phyloP scores from a whole-genome alignment of 2,888 invertebrate genomes.

The Lacanobia wlatinum region DNA sequence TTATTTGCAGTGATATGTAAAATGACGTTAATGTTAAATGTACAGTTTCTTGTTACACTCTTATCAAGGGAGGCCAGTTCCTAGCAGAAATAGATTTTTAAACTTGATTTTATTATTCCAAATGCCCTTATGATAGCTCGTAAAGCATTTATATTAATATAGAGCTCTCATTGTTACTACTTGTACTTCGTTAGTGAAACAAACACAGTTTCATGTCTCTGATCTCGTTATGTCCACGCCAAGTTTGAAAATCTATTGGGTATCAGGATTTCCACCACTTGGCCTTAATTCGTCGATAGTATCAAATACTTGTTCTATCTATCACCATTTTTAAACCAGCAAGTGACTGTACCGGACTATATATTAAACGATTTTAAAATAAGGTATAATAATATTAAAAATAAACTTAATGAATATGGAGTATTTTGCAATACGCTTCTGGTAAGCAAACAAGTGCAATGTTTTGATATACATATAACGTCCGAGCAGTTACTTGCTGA shows the following conservation, averaged over 20 bases:
- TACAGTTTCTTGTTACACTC: constrained; percentile 50
- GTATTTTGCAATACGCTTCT: constrained; percentile 68
- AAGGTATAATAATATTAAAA: constrained; percentile 63
- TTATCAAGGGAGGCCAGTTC: constrained; percentile 21
- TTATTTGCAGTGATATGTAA: constrained; percentile 58
- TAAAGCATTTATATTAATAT: constrained; percentile 37
- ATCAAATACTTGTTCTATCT: constrained; percentile 42
- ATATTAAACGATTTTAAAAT: constrained; percentile 60
- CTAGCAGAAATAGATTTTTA: constrained; percentile 31
- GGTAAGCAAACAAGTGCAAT: constrained; percentile 67
- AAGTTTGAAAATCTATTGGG: constrained; percentile 34
- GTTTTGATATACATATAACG: constrained; percentile 62
- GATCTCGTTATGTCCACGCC: constrained; percentile 34
- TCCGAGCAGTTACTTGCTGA: constrained; percentile 61
- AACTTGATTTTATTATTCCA: constrained; percentile 24
- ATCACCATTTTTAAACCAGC: constrained; percentile 49
- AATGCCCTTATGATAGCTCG: constrained; percentile 13
- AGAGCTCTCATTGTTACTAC: constrained; percentile 8
- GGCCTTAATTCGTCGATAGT: constrained; percentile 55
- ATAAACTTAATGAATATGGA: constrained; percentile 56
- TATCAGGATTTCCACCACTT: background rate
- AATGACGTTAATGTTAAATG: constrained; percentile 62
- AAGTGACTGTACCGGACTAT: constrained; percentile 63
- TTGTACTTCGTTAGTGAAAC: constrained; percentile 20
- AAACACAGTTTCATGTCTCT: constrained; percentile 16